These are phyloP conservation scores for Engystomops pustulosus DNA, from an alignment of 2,113 vertebrate species.

Conservation along the genomic window DNA sequence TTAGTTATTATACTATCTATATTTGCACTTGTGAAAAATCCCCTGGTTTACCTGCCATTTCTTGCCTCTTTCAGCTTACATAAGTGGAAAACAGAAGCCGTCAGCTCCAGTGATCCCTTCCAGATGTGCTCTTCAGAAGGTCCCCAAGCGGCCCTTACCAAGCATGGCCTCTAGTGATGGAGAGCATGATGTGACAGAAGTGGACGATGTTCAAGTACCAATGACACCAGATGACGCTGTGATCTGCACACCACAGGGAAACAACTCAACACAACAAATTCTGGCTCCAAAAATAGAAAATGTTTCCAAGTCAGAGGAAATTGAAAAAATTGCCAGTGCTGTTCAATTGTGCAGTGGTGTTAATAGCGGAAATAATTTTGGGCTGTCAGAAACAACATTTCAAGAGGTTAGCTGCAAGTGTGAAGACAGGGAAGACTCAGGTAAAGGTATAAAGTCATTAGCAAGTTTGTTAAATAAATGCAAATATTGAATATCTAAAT, in stretches of 20 bases:
- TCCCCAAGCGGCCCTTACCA: constrained; percentile 44
- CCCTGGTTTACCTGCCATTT: not conserved
- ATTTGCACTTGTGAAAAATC: no score
- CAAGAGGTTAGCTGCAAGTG: constrained; percentile 64
- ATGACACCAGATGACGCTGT: not conserved
- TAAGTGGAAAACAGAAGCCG: constrained; percentile 40
- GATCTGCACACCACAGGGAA: no score
- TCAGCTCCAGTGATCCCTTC: not conserved
- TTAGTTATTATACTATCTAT: not conserved
- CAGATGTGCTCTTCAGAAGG: not conserved
- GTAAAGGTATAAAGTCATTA: not conserved
- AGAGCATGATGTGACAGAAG: not conserved
- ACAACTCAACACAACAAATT: not conserved
- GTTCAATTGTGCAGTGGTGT: not conserved
- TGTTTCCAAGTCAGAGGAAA: not conserved
- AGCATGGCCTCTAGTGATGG: constrained; percentile 28
- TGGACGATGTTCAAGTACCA: not conserved
- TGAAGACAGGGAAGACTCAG: constrained; percentile 61
- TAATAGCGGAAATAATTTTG: constrained; percentile 57
- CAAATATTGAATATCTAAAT: not conserved
- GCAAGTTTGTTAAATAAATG: not conserved
- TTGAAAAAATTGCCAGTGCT: constrained; percentile 29
- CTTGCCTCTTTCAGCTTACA: constrained; percentile 51
- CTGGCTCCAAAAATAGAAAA: not conserved
- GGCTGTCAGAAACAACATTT: constrained; percentile 59